Conservation (phyloP, 2,113 vertebrate genomes). For the Syngnathoides biaculeatus region DNA sequence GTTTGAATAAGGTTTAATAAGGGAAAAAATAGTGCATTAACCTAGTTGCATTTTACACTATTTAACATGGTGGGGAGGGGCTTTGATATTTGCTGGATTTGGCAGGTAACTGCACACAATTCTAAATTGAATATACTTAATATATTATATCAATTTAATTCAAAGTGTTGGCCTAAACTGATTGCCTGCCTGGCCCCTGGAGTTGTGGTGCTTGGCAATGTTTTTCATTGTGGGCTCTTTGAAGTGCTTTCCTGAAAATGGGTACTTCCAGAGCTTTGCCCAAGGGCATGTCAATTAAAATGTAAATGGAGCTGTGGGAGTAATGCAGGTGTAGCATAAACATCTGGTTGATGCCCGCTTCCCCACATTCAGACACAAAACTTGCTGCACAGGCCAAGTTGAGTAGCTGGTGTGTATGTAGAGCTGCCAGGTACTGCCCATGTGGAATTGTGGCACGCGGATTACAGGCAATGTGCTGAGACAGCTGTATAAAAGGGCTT, state of each 20-base stretch:
- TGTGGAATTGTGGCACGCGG: slow-evolving; percentile 49
- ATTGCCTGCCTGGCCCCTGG: slow-evolving; percentile 29
- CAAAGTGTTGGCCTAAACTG: slow-evolving; percentile 25
- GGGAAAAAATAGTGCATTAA: slow-evolving; percentile 13
- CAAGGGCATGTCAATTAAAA: slow-evolving; percentile 60
- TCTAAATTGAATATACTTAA: neutral
- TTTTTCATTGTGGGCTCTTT: slow-evolving; percentile 42
- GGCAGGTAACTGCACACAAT: neutral
- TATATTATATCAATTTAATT: too few relatives aligned
- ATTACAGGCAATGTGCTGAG: slow-evolving; percentile 60
- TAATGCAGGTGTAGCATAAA: slow-evolving; percentile 57
- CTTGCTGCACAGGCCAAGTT: slow-evolving; percentile 43
- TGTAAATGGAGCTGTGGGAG: slow-evolving; percentile 50
- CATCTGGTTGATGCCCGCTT: slow-evolving; percentile 63
- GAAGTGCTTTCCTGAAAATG: slow-evolving; percentile 40
- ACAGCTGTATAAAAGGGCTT: slow-evolving; percentile 57
- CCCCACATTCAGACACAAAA: slow-evolving; percentile 51
- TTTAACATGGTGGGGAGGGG: neutral
- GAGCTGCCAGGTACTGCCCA: slow-evolving; percentile 47
- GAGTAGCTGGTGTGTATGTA: slow-evolving; percentile 47
- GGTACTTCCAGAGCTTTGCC: slow-evolving; percentile 36
- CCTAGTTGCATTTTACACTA: neutral
- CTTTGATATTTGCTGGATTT: neutral
- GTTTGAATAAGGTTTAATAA: neutral
- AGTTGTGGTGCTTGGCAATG: slow-evolving; percentile 34